phyloP scores from a whole-genome alignment of 2,888 invertebrate species.

The Pocota personata region DNA sequence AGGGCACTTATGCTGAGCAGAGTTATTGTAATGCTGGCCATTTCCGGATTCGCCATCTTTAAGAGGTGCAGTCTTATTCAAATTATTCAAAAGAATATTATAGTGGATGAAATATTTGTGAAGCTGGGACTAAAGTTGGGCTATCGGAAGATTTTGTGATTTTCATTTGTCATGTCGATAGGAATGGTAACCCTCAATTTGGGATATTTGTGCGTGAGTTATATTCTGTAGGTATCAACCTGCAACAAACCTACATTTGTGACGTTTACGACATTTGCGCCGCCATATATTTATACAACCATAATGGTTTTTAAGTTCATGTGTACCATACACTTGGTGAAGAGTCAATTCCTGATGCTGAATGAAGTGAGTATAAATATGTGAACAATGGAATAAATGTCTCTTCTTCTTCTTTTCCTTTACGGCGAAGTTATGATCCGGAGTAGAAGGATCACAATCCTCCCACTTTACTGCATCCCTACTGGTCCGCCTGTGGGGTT shows the following conservation, averaged over 20 bases:
- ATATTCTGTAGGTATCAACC: slow-evolving; percentile 78
- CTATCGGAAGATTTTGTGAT: slow-evolving; percentile 78
- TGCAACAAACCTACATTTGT: slow-evolving; percentile 79
- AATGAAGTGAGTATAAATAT: slow-evolving; percentile 77
- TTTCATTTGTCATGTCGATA: slow-evolving; percentile 78
- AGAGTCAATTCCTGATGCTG: slow-evolving; percentile 79
- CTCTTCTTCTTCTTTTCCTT: no score
- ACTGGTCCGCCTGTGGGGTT: no score
- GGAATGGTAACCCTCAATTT: slow-evolving; percentile 79
- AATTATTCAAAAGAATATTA: slow-evolving; percentile 78
- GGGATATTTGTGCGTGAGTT: slow-evolving; percentile 80
- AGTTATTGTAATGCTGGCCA: slow-evolving; percentile 80
- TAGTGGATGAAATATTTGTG: slow-evolving; percentile 80
- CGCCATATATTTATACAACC: slow-evolving; percentile 81
- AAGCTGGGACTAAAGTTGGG: slow-evolving; percentile 79
- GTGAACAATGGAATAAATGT: no score
- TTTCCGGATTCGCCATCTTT: slow-evolving; percentile 79
- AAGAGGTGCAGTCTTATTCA: slow-evolving; percentile 76
- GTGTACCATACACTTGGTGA: slow-evolving; percentile 78
- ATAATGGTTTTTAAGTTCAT: slow-evolving; percentile 81
- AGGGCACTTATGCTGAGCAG: slow-evolving; percentile 79
- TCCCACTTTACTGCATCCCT: no score
- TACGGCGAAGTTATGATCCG: no score
- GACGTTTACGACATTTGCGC: slow-evolving; percentile 79
- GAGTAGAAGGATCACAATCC: no score